Conservation (phyloP, 2,888 invertebrate genomes). For the Heliconius aoede region DNA sequence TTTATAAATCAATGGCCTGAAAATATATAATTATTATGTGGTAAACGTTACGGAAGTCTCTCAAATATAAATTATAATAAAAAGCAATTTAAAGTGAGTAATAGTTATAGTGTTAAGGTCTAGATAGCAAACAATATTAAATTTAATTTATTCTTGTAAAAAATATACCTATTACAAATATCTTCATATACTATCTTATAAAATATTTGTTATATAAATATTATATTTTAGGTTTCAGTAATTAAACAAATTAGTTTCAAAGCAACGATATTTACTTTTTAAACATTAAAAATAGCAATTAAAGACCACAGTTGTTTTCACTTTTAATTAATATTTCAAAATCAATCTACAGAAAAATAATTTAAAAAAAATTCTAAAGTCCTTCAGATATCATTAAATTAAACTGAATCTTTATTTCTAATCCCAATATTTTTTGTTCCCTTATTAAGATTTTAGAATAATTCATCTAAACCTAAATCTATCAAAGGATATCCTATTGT, state of each 20-base stretch:
- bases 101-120: constrained; percentile 39
- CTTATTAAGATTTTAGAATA: constrained; percentile 10
- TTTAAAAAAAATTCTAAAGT: not conserved
- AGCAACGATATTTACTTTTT: constrained; percentile 1
- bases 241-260: constrained; percentile 6
- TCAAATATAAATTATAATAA: constrained; percentile 28
- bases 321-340: not conserved
- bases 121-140: constrained; percentile 43
- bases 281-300: not conserved
- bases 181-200: constrained; percentile 35
- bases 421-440: not conserved
- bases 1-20: not conserved
- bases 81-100: constrained; percentile 38
- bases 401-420: not conserved
- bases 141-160: constrained; percentile 46
- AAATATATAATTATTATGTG: constrained; percentile 3
- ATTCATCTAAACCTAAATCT: constrained; percentile 7
- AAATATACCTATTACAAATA: constrained; percentile 40
- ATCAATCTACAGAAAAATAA: not conserved
- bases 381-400: not conserved
- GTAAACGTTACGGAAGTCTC: not conserved
- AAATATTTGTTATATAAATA: constrained; percentile 22
- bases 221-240: constrained; percentile 12
- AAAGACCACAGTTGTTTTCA: constrained; percentile 2
- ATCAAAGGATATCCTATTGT: constrained; percentile 8